These are phyloP conservation scores for Platyrinchus mystaceus DNA, from an alignment of 2,797 vertebrate species.

Conservation along the genomic window DNA sequence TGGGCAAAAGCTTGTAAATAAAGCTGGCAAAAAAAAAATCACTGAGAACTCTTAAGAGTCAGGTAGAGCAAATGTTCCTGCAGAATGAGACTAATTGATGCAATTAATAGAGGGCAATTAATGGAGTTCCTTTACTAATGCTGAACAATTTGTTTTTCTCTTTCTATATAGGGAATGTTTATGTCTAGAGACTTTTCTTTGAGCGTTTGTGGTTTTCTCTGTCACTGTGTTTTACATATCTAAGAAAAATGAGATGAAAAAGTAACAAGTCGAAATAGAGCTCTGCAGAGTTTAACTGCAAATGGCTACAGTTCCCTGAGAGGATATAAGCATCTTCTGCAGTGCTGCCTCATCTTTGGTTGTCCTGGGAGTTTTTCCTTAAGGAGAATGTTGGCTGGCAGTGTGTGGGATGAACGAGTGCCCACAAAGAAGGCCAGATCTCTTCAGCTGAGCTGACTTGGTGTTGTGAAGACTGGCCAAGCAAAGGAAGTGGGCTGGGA, in stretches of 20 bases:
- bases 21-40: neutral
- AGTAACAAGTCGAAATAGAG: neutral
- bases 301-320: neutral
- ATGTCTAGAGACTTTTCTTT: neutral
- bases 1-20: neutral
- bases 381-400: neutral
- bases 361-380: neutral
- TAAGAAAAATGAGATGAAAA: neutral
- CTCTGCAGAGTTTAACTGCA: neutral
- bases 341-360: neutral
- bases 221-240: neutral
- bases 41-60: neutral
- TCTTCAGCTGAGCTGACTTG: neutral
- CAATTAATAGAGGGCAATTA: neutral
- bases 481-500: neutral
- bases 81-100: neutral
- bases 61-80: neutral
- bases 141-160: neutral
- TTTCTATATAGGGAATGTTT: neutral
- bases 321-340: neutral
- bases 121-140: neutral
- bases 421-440: neutral
- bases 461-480: neutral
- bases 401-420: accelerated
- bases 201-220: neutral